phyloP scores from a whole-genome alignment of 2,797 vertebrate species.

The Ctenosaura bakeri region DNA sequence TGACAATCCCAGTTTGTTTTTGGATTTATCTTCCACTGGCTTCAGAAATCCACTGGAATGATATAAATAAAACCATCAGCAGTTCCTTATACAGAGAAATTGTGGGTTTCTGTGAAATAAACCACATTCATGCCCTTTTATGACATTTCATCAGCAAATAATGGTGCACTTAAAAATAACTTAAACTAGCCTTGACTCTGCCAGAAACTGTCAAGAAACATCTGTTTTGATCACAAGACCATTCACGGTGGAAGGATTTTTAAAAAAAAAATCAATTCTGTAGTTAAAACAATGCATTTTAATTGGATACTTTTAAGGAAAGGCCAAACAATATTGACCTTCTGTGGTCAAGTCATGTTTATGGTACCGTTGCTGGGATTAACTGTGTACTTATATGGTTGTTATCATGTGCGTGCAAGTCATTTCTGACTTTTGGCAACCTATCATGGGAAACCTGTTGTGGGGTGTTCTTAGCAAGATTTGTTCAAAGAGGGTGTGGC shows the following conservation, averaged over 20 bases:
- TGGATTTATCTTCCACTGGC: background rate
- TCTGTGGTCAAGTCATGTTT: background rate
- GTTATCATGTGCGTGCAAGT: too few relatives aligned
- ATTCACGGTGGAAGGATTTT: background rate
- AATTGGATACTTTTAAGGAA: background rate
- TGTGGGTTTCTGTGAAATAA: conserved; percentile 11
- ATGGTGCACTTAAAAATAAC: conserved; percentile 26
- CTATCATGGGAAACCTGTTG: too few relatives aligned
- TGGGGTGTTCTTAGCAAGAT: too few relatives aligned
- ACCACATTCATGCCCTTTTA: background rate
- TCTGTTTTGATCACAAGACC: background rate
- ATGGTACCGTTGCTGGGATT: background rate
- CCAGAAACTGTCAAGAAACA: background rate
- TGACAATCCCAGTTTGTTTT: background rate
- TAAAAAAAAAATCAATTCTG: background rate
- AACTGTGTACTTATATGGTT: too few relatives aligned
- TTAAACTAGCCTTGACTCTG: conserved; percentile 8
- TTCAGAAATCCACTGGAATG: background rate
- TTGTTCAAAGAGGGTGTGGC: too few relatives aligned
- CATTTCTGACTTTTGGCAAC: too few relatives aligned
- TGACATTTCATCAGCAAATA: conserved; percentile 7
- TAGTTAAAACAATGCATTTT: conserved; percentile 2
- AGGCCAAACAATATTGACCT: background rate
- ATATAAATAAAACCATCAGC: conserved; percentile 20
- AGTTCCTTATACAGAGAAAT: background rate